phyloP scores from a whole-genome alignment of 2,797 vertebrate genomes.

The Tamandua tetradactyla region DNA sequence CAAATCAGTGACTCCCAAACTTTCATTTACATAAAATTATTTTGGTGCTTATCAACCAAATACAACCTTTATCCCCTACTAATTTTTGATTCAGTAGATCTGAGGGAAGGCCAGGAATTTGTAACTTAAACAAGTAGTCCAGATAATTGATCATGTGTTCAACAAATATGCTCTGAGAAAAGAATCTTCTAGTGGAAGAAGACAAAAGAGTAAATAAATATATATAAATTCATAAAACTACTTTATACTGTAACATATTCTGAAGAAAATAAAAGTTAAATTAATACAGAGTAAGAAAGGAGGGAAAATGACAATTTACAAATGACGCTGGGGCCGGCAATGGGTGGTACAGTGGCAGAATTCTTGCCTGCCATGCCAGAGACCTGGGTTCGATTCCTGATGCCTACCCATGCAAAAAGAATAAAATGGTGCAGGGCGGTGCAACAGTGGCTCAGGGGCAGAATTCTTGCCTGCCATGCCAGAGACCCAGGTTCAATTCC shows the following conservation, averaged over 20 bases:
- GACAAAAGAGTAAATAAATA: not conserved
- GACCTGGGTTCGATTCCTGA: too few species aligned
- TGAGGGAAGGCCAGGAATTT: not conserved
- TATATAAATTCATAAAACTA: not conserved
- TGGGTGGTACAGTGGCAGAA: too few species aligned
- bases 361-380: too few species aligned
- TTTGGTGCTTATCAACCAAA: not conserved
- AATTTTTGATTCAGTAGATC: not conserved
- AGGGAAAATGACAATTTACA: not conserved
- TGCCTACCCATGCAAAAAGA: too few species aligned
- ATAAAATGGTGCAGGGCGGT: too few species aligned
- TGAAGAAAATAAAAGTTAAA: constrained; percentile 28
- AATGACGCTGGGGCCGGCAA: too few species aligned
- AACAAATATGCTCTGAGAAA: not conserved
- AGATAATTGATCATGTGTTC: not conserved
- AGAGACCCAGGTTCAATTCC: too few species aligned
- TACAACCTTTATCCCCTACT: not conserved
- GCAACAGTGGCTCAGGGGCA: too few species aligned
- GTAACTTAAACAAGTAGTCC: not conserved
- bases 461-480: too few species aligned
- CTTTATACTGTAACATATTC: not conserved
- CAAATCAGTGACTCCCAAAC: not conserved
- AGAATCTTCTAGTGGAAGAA: not conserved
- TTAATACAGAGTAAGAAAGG: not conserved
- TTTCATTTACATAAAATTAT: not conserved